Conservation (phyloP, 2,888 invertebrate species). For the Elegia similella region DNA sequence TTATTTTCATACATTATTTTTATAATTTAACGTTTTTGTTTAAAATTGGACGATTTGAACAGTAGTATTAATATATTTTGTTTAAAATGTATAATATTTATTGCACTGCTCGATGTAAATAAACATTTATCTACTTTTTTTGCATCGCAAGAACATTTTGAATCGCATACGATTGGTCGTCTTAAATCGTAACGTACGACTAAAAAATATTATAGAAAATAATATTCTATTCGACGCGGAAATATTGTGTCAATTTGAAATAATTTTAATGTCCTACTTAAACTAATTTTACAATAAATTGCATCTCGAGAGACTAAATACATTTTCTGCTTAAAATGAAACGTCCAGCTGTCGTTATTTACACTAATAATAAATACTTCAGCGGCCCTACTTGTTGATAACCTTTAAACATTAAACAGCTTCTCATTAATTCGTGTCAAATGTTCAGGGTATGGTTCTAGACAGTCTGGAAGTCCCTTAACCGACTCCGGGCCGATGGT, state of each 20-base stretch:
- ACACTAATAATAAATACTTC: background rate
- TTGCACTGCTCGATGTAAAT: slow-evolving; percentile 4
- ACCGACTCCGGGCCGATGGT: too few species aligned
- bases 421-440: background rate
- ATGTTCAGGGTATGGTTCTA: background rate
- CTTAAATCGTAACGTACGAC: slow-evolving; percentile 9
- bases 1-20: background rate
- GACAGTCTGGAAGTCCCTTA: too few species aligned
- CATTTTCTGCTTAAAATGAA: background rate
- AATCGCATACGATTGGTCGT: background rate
- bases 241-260: background rate
- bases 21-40: slow-evolving; percentile 1
- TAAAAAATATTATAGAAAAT: slow-evolving; percentile 6
- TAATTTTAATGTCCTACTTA: background rate
- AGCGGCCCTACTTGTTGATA: background rate
- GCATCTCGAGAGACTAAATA: background rate
- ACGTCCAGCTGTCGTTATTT: background rate
- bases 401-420: background rate
- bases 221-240: background rate
- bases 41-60: slow-evolving; percentile 5
- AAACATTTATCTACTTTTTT: background rate
- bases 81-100: background rate
- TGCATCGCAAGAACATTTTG: background rate
- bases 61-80: background rate
- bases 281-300: background rate